A percentile compares a stretch with the other conserved stretches of the same genome.
Evolutionary conservation across 2,888 invertebrate genomes (phyloP).

Genomic region (Anthophora plumipes): DNA sequence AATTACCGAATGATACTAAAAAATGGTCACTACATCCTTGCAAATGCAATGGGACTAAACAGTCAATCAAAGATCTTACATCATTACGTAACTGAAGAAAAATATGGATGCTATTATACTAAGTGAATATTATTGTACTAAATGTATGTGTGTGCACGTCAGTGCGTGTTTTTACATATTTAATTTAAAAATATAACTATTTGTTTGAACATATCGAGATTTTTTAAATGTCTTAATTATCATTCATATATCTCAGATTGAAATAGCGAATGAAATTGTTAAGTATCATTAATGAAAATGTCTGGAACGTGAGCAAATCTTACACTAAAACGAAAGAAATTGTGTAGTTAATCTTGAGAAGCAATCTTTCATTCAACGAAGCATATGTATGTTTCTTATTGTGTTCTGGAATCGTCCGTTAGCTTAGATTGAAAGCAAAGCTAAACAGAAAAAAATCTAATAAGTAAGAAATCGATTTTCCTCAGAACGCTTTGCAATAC

Average conservation of each 20-base stretch:
- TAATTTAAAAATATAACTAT: no score
- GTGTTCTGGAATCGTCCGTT: neutral
- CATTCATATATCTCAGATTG: neutral
- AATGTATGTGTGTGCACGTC: no score
- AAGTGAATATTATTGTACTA: no score
- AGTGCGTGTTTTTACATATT: no score
- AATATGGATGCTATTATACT: neutral
- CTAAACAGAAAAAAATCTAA: neutral
- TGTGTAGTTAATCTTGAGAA: neutral
- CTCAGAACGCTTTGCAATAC: neutral
- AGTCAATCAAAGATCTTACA: neutral
- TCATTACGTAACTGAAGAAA: neutral
- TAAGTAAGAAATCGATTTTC: constrained; percentile 1
- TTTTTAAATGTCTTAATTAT: no score
- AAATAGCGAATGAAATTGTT: neutral
- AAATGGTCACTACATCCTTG: neutral
- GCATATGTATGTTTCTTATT: neutral
- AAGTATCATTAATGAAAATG: neutral
- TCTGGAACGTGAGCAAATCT: no score
- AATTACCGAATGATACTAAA: neutral
- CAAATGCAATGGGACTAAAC: neutral
- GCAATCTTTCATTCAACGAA: neutral
- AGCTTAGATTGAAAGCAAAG: constrained; percentile 4
- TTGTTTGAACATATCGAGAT: neutral
- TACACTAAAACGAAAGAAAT: neutral